Percentiles rank a stretch among this genome's conserved stretches.
Evolutionary conservation across 2,113 vertebrate genomes (phyloP).

Genomic region (Oryzias woworae): DNA sequence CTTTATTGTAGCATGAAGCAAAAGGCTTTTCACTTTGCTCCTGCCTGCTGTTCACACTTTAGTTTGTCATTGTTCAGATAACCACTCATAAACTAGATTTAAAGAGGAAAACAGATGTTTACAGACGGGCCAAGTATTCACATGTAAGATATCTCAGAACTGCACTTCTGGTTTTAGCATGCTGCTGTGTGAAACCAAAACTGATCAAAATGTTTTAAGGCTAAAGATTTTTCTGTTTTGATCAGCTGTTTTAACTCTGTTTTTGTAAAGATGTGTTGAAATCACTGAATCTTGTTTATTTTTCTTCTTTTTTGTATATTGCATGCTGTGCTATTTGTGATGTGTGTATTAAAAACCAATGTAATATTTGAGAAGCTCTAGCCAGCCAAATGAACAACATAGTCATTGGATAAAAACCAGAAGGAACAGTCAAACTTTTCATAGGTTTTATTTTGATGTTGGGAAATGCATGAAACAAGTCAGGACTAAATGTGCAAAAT

Average conservation of each 20-base stretch:
- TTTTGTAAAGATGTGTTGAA: conserved; percentile 34
- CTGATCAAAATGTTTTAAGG: conserved; percentile 23
- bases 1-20: conserved; percentile 29
- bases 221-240: conserved; percentile 17
- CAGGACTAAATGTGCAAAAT: conserved; percentile 53
- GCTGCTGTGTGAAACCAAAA: conserved; percentile 22
- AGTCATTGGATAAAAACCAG: too few species aligned
- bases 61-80: conserved; percentile 18
- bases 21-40: conserved; percentile 14
- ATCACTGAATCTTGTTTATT: conserved; percentile 33
- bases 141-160: conserved; percentile 45
- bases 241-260: conserved; percentile 36
- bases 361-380: conserved; percentile 34
- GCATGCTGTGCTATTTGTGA: conserved; percentile 53
- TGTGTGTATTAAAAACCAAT: conserved; percentile 23
- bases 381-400: conserved; percentile 7
- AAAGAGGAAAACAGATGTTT: conserved; percentile 56
- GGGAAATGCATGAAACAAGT: conserved; percentile 47
- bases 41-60: conserved; percentile 33
- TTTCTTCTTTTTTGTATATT: conserved; percentile 34
- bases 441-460: conserved; percentile 11
- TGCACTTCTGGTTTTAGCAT: conserved; percentile 33
- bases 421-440: too few species aligned
- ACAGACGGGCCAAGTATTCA: conserved; percentile 62
- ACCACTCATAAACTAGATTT: conserved; percentile 30